Evolutionary conservation across 2,113 vertebrate genomes (phyloP), one percentile per base, ranked within the genome.

Genomic region (Ictalurus furcatus): DNA sequence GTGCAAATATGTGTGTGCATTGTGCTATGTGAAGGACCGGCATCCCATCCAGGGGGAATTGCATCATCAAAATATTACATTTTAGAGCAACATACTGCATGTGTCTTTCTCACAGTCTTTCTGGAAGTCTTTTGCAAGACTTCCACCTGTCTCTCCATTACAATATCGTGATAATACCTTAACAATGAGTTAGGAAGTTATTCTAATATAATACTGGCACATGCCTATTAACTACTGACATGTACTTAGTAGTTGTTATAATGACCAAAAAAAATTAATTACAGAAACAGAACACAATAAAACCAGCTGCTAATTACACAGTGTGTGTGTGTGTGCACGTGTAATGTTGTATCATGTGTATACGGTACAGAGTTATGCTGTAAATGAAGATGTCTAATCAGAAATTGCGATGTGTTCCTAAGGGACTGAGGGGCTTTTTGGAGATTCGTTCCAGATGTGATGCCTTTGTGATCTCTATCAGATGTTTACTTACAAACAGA

Each of bases 341-440:
- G 54, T 21, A 0, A 37, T 59, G 54, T n/a, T 80, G 48, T 58
- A 5, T 52, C 76, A 14, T 4, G 44, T 28, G 23, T 48, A 52
- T 79, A 13, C 40, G 52, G 25, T 54, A 16, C 28, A 79, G 76
- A 81, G 2, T 88, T 40, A 34, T 40, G 30, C 40, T 52, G 25
- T 67, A 28, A 84, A 88, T 88, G 17, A 59, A 84, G 87, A 83
- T 19, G 48, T 88, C 34, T 44, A 30, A 87, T 78, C 23, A 44
- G 71, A 37, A n/a, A 80, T 44, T 44, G 52, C 44, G 79, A 7
- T 40, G 17, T 73, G 56, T 44, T 76, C 67, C 65, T 76, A 44
- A 65, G 80, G 37, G 80, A 84, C 54, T 17, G 7, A 54, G 48
- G 28, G 54, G n/a, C 85, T 74, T 71, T 61, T 59, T 14, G 84